Evolutionary conservation across 2,113 vertebrate species (phyloP).

Genomic region (Genyomyrus donnyi): DNA sequence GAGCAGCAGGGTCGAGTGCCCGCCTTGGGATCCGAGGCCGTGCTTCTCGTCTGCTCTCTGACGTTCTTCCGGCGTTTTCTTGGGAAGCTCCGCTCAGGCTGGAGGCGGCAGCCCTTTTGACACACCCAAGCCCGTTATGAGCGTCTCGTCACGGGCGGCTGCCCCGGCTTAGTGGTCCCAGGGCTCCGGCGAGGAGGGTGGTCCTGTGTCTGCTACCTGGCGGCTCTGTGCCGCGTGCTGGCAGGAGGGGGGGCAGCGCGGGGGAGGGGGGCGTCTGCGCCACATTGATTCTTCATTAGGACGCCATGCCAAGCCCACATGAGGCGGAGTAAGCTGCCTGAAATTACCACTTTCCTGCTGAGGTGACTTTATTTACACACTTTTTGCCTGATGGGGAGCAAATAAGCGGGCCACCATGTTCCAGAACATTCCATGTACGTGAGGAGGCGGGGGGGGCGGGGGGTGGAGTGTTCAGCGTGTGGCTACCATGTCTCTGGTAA

Average conservation of each 20-base stretch:
- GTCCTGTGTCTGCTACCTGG: neutral
- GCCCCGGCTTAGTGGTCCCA: neutral
- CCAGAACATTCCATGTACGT: neutral
- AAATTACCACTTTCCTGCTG: neutral
- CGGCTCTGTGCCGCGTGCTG: conserved; percentile 36
- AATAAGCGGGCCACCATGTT: neutral
- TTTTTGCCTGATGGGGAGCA: neutral
- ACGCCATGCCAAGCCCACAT: neutral
- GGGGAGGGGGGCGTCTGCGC: neutral
- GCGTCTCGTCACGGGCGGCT: neutral
- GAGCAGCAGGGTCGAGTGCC: neutral
- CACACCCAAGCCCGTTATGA: neutral
- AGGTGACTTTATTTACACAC: neutral
- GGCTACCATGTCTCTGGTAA: neutral
- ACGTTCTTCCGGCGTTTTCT: neutral
- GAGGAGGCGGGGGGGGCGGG: neutral
- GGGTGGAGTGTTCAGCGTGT: neutral
- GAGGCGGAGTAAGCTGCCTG: neutral
- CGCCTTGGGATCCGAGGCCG: neutral
- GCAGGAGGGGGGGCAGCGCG: conserved; percentile 28
- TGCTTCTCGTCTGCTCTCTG: neutral
- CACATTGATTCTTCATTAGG: neutral
- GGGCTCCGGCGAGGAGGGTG: neutral
- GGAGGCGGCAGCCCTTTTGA: neutral
- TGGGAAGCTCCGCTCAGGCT: neutral